A percentile compares a stretch with the other conserved stretches of the same genome.
phyloP scores from a whole-genome alignment of 1,140 invertebrate genomes.

The Plodia interpunctella region DNA sequence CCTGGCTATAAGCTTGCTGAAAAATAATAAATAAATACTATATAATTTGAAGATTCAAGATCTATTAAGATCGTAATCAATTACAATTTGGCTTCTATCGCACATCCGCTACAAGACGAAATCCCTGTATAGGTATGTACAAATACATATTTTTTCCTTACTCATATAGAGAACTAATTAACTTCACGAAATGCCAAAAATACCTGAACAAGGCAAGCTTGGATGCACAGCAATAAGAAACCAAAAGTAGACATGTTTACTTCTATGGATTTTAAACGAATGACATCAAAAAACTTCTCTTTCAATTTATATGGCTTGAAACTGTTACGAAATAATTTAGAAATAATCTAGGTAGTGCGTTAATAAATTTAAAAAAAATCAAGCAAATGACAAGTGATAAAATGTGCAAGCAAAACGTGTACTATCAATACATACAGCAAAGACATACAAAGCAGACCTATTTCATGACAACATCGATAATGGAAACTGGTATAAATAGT shows the following conservation, averaged over 20 bases:
- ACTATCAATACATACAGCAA: too few species aligned
- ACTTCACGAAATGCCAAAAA: slow-evolving; percentile 10
- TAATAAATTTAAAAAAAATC: too few species aligned
- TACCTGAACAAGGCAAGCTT: slow-evolving; percentile 45
- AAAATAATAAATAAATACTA: not conserved
- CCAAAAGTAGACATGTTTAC: slow-evolving; percentile 36
- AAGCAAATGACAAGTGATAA: too few species aligned
- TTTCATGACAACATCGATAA: not conserved
- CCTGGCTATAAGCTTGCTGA: slow-evolving; percentile 8
- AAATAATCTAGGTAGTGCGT: not conserved
- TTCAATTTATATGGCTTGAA: not conserved
- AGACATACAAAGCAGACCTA: too few species aligned
- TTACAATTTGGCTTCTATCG: too few species aligned
- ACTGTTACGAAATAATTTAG: not conserved
- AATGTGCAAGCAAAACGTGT: not conserved
- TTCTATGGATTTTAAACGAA: not conserved
- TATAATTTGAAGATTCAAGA: too few species aligned
- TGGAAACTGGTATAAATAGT: not conserved
- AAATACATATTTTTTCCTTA: too few species aligned
- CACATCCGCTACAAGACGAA: too few species aligned
- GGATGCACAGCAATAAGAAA: slow-evolving; percentile 37
- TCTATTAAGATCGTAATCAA: too few species aligned
- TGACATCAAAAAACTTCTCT: not conserved
- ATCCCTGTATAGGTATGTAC: too few species aligned
- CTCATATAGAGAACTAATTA: too few species aligned